Conservation (phyloP, 2,113 vertebrate genomes). For the Pithys albifrons region DNA sequence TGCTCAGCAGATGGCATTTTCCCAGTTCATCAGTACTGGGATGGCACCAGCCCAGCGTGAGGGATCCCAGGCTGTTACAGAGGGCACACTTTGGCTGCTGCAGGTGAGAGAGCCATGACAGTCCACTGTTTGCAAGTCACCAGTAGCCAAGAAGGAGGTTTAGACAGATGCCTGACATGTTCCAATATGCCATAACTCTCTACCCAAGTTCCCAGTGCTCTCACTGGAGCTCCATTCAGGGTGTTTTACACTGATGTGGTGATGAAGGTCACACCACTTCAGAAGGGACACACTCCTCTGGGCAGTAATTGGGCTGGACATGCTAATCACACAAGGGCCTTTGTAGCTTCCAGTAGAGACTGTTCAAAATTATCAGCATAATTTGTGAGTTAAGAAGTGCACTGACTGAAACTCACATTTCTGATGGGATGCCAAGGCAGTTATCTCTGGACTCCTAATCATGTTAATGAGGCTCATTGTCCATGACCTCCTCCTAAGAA, state of each 20-base stretch:
- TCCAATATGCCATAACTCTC: not conserved
- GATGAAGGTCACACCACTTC: not conserved
- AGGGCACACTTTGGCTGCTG: not conserved
- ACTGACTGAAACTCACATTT: not conserved
- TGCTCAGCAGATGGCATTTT: slow-evolving; percentile 1
- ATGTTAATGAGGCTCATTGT: not conserved
- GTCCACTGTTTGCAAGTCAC: not conserved
- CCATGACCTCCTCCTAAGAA: not conserved
- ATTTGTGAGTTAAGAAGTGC: not conserved
- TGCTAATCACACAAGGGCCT: not conserved
- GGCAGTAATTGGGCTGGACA: not conserved
- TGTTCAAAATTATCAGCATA: not conserved
- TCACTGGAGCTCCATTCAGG: not conserved
- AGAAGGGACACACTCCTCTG: not conserved
- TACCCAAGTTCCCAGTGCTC: not conserved
- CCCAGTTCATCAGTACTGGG: not conserved
- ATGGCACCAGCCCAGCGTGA: not conserved
- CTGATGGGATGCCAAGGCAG: not conserved
- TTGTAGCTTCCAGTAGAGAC: not conserved
- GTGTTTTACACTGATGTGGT: not conserved
- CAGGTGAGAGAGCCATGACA: not conserved
- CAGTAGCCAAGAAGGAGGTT: not conserved
- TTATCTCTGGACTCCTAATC: not conserved
- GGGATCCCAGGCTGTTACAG: not conserved
- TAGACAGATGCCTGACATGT: not conserved